Percentiles rank a stretch among this genome's conserved stretches.
phyloP scores from a whole-genome alignment of 1,140 invertebrate species.

The Drepana arcuata region DNA sequence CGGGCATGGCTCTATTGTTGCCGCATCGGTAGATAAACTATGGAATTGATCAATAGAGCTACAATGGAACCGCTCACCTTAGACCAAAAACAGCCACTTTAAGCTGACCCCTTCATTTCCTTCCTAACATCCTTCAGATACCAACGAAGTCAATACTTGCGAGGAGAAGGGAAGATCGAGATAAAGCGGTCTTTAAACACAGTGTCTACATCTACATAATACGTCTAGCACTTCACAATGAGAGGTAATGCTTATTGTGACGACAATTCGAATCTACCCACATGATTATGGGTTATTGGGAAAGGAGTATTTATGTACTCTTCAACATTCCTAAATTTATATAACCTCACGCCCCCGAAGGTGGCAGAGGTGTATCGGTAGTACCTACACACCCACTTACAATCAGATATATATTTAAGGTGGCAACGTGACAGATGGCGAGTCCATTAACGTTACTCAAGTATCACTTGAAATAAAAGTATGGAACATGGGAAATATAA shows the following conservation, averaged over 20 bases:
- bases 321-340: too few species aligned
- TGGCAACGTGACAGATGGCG: too few species aligned
- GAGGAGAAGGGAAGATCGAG: not conserved
- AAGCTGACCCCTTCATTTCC: slow-evolving; percentile 13
- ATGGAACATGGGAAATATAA: too few species aligned
- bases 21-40: slow-evolving; percentile 70
- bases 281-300: slow-evolving; percentile 14
- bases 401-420: too few species aligned
- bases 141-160: not conserved
- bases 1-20: slow-evolving; percentile 64
- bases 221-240: slow-evolving; percentile 22
- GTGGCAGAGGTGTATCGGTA: too few species aligned
- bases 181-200: not conserved
- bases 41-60: slow-evolving; percentile 58
- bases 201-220: slow-evolving; percentile 41
- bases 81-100: slow-evolving; percentile 35
- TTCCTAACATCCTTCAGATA: not conserved
- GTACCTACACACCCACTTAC: too few species aligned
- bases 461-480: too few species aligned
- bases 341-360: too few species aligned
- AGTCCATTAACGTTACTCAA: too few species aligned
- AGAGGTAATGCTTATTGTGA: slow-evolving; percentile 47
- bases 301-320: not conserved
- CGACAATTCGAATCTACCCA: slow-evolving; percentile 38
- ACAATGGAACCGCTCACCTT: slow-evolving; percentile 61